Evolutionary conservation across 2,888 invertebrate species (phyloP), one percentile per base, ranked within the genome.

Genomic region (Cyclophora punctaria): DNA sequence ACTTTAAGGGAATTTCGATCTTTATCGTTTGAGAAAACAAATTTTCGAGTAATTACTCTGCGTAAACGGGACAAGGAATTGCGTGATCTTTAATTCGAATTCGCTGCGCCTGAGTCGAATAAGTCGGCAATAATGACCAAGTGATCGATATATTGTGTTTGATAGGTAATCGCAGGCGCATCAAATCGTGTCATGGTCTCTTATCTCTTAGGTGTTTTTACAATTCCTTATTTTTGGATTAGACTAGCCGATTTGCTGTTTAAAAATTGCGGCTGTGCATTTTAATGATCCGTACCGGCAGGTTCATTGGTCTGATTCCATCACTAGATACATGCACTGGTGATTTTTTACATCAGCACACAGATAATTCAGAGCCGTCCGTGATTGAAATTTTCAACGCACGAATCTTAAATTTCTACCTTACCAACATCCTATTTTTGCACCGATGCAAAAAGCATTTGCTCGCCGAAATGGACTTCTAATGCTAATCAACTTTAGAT

Each of bases 361-460:
- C 71, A 70, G 69, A 70, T 64, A 37, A 37, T 59, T 60, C 59
- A 67, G 67, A 75, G 62, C 54, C 59, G 67, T 71, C 71, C 78
- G 79, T 76, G 79, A 80, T 78, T 73, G 65, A 77, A 82, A 86
- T 86, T 83, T 79, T 80, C 76, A 83, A 81, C 80, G 80, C 83
- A 78, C 77, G 77, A 76, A 69, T 55, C 67, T 53, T 65, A 65
- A 49, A 59, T 60, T 61, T 56, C 63, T 61, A 70, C 72, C 73
- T 78, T 73, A 77, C 48, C 47, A 52, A 48, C 56, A 53, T 52
- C 49, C 73, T 74, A 80, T 78, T 78, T 76, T 78, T 83, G 78
- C 83, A 80, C 60, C 63, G 64, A 69, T 82, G 82, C 79, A 79
- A 83, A 83, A 78, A 76, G 69, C 74, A 68, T 63, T 63, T 57